Evolutionary conservation across 2,888 invertebrate genomes (phyloP).

Genomic region (Heteromurus nitidus): DNA sequence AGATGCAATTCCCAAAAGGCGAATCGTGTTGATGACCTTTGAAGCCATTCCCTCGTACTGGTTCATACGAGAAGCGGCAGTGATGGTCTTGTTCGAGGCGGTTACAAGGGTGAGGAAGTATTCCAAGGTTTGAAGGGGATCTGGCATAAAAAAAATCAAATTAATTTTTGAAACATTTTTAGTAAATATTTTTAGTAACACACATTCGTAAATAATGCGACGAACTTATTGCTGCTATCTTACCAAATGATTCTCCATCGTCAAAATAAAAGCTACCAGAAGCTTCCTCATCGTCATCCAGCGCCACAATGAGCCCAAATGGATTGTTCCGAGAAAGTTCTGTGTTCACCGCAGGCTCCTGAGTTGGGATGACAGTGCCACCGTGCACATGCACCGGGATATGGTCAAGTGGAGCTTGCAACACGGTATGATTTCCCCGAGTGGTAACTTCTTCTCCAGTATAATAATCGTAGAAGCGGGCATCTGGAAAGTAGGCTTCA

Average conservation of each 20-base stretch:
- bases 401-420: constrained; percentile 80
- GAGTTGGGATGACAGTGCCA: constrained; percentile 83
- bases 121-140: too few species aligned
- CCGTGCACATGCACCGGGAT: constrained; percentile 82
- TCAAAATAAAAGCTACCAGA: constrained; percentile 86
- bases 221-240: too few species aligned
- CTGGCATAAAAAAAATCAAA: too few species aligned
- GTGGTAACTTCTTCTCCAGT: constrained; percentile 72
- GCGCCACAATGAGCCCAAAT: constrained; percentile 81
- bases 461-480: constrained; percentile 82
- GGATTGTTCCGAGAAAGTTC: constrained; percentile 79
- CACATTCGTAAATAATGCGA: background rate
- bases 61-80: too few species aligned
- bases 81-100: too few species aligned
- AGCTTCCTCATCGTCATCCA: constrained; percentile 79
- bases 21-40: constrained; percentile 53
- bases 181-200: background rate
- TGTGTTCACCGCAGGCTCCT: constrained; percentile 81
- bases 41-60: constrained; percentile 63
- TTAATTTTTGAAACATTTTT: background rate
- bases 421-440: constrained; percentile 76
- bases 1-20: constrained; percentile 65
- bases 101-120: too few species aligned
- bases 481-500: constrained; percentile 81
- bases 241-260: constrained; percentile 85